Evolutionary conservation across 1,140 invertebrate species (phyloP).

Genomic region (Papilio aristodemus): DNA sequence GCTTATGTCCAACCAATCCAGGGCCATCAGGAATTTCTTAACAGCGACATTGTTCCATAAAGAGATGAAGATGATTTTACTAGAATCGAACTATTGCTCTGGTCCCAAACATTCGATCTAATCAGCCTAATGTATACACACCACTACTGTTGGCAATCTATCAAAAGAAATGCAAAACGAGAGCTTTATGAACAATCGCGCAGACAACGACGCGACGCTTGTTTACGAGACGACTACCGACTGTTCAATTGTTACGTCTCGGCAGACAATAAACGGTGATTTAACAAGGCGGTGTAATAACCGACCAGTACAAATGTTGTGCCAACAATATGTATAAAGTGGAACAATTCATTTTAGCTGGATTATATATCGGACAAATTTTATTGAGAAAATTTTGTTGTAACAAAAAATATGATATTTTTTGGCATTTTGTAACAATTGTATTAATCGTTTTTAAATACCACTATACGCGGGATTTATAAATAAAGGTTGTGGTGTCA

Average conservation of each 20-base stretch:
- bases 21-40: too few relatives aligned
- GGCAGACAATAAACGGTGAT: conserved; percentile 32
- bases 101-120: neutral
- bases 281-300: conserved; percentile 28
- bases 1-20: neutral
- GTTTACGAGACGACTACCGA: conserved; percentile 13
- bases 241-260: conserved; percentile 32
- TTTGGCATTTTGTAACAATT: too few relatives aligned
- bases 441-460: too few relatives aligned
- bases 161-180: conserved; percentile 25
- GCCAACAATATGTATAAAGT: neutral
- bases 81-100: neutral
- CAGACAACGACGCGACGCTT: conserved; percentile 25
- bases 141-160: conserved; percentile 7
- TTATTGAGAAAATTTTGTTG: too few relatives aligned
- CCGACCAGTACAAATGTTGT: conserved; percentile 6
- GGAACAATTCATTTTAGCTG: neutral
- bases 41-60: too few relatives aligned
- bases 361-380: neutral
- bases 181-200: conserved; percentile 13
- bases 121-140: conserved; percentile 8
- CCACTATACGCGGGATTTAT: too few relatives aligned
- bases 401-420: too few relatives aligned
- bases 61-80: neutral
- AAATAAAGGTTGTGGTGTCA: too few relatives aligned